Evolutionary conservation across 2,797 vertebrate species (phyloP), one percentile per base, ranked within the genome.

Genomic region (Dallia pectoralis): DNA sequence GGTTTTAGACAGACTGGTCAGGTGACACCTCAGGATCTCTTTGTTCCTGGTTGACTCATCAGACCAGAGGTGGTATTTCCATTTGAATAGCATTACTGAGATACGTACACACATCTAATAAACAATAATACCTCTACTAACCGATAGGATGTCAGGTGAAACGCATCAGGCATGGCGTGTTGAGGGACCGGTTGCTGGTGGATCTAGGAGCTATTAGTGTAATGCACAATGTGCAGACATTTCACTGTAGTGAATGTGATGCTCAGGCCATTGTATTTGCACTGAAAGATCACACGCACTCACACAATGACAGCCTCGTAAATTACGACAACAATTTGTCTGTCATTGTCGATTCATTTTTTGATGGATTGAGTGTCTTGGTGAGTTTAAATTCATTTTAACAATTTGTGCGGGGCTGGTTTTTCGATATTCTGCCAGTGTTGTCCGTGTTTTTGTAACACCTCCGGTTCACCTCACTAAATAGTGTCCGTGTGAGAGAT

Each of bases 1-100:
- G 25, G 66, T 73, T 77, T 56, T 1, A 53, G 74, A 51, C 40
- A 74, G 61, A 71, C 59, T 62, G 65, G 40, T 29, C 25, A 30
- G 29, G 61, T 29, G 61, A 63, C 61, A 44, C 8, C n/a, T 49
- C 49, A 4, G 27, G 47, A 49, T 33, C 29, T 4, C 11, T 80
- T 78, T 82, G 74, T 77, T 80, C 73, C 73, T 80, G 71, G 75
- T 69, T 75, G 66, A 73, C 69, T 72, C 73, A 48, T 80, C 70
- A 79, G 29, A 47, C 63, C 74, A 18, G 27, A 29, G 25, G 1
- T 30, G 11, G 1, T 1, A 51, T 51, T 51, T 27, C 22, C 3
- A 27, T 59, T 59, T 25, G 51, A 56, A 40, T 40, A 40, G 40
- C 40, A 44, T 25, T 63, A 30, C 36, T 59, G 1, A 25, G 53